Evolutionary conservation across 2,888 invertebrate genomes (phyloP), one percentile per base, ranked within the genome.

Genomic region (Cosmorhoe ocellata): DNA sequence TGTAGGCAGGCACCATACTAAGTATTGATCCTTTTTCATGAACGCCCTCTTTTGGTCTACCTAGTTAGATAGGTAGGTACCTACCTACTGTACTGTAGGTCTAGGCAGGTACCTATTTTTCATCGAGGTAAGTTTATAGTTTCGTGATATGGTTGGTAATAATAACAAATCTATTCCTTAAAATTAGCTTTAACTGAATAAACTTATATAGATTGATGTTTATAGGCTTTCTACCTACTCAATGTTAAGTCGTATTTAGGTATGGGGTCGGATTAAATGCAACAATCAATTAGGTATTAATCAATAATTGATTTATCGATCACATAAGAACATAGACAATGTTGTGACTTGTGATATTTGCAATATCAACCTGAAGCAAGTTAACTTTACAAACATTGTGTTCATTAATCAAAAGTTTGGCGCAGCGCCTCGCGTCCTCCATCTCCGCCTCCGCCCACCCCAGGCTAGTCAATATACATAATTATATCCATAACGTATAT

Each of bases 391-490:
- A 81, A 84, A 84, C 83, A 84, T 83, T 79, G 75, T 78, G 76
- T 84, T 87, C 88, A 90, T 90, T 90, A 89, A 89, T 90, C 90
- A 90, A 89, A 90, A 90, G 86, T 90, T 90, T 87, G 83, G 85
- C 87, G 86, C 89, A 86, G 81, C 77, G 72, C 76, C 79, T 81
- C 79, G 75, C 79, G 79, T 79, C 79, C 82, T 81, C 78, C 78
- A 74, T 73, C 78, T 78, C 66, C 67, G 62, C 69, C 69, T 59
- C 75, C 74, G 69, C 74, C 69, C 72, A 71, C 74, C 73, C 76
- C 64, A 68, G 33, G 57, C 61, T 59, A 64, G 59, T 52, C 50
- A 52, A 58, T 68, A 61, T 70, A 66, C 51, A 53, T 30, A 30
- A 24, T 24, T n/a, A 6, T 57, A 58, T 50, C 50, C 31, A 55